Percentiles rank a stretch among this genome's conserved stretches.
Conservation (phyloP, 2,113 vertebrate species). For the Phrynosoma platyrhinos region DNA sequence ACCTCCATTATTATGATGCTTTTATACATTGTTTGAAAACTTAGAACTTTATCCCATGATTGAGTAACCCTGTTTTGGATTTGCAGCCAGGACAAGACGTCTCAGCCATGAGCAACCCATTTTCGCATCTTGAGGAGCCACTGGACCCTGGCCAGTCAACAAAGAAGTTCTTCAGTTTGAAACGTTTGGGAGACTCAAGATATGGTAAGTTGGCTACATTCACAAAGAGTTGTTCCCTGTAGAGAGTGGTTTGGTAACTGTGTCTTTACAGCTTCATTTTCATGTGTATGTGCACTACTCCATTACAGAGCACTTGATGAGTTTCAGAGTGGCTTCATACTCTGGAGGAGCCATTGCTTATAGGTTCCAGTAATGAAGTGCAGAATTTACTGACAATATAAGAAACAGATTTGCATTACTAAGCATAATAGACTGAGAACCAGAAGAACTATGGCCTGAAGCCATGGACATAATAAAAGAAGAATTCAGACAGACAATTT, state of each 20-base stretch:
- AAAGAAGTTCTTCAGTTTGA: conserved; percentile 91
- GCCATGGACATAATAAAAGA: too few species aligned
- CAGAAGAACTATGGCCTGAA: too few species aligned
- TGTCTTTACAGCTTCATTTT: background rate
- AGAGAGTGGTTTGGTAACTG: background rate
- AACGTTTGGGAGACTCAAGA: conserved; percentile 87
- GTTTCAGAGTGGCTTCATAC: background rate
- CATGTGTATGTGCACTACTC: too few species aligned
- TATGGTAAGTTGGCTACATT: conserved; percentile 81
- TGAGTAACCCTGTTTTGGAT: background rate
- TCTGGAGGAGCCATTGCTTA: background rate
- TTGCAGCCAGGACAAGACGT: conserved; percentile 58
- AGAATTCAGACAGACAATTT: too few species aligned
- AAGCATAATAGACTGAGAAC: too few species aligned
- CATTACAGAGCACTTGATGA: background rate
- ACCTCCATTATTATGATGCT: background rate
- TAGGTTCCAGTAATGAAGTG: too few species aligned
- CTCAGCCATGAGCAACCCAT: conserved; percentile 86
- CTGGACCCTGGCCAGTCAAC: conserved; percentile 82
- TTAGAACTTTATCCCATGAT: background rate
- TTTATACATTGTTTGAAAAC: background rate
- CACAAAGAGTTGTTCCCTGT: background rate
- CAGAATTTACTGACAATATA: too few species aligned
- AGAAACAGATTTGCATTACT: too few species aligned
- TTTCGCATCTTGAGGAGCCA: conserved; percentile 82